Evolutionary conservation across 2,797 vertebrate genomes (phyloP).

Genomic region (Philypnodon macrostomus): DNA sequence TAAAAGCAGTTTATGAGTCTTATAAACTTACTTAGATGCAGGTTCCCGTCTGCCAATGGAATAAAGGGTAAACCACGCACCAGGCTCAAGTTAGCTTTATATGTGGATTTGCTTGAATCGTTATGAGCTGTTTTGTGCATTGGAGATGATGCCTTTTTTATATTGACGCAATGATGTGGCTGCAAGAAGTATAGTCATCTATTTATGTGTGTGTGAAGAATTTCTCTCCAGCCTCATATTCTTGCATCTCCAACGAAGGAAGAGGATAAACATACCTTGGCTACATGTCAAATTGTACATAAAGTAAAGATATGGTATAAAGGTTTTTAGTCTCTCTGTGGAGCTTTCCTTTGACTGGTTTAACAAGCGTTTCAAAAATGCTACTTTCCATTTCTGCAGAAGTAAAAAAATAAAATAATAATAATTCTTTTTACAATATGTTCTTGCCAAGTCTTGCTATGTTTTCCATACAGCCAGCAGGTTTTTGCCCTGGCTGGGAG

Average conservation of each 20-base stretch:
- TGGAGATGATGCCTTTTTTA: constrained; percentile 37
- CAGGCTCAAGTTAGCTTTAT: constrained; percentile 46
- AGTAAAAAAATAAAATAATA: neutral
- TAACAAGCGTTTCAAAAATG: neutral
- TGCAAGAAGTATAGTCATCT: constrained; percentile 24
- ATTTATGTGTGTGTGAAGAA: constrained; percentile 21
- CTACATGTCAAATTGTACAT: neutral
- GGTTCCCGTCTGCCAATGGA: constrained; percentile 37
- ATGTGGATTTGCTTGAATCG: constrained; percentile 29
- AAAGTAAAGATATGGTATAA: neutral
- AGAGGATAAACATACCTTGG: neutral
- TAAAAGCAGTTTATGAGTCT: constrained; percentile 62
- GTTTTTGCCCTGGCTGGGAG: neutral
- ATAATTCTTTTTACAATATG: neutral
- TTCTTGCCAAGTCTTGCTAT: neutral
- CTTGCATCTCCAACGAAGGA: neutral
- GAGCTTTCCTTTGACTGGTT: neutral
- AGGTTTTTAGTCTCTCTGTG: neutral
- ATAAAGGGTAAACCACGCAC: constrained; percentile 20
- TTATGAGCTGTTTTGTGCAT: constrained; percentile 38
- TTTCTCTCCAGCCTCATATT: neutral
- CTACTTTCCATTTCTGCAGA: neutral
- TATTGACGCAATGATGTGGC: constrained; percentile 8
- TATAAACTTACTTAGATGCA: constrained; percentile 52
- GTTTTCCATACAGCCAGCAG: neutral